Conservation (phyloP, 2,888 invertebrate genomes). For the Phyllotreta striolata region DNA sequence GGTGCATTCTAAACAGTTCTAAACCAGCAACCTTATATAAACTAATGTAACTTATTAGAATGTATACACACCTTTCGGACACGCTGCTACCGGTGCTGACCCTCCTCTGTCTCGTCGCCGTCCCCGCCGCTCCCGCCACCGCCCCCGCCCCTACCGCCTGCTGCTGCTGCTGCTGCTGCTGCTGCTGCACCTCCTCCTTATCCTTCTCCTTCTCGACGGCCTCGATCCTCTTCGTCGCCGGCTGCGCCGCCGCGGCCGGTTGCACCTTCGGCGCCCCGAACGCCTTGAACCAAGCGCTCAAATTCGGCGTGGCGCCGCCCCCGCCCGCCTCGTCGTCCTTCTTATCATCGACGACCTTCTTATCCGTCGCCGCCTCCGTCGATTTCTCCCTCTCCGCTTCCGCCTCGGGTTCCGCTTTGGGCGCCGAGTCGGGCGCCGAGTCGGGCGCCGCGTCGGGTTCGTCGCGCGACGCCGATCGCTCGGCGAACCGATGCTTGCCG, state of each 20-base stretch:
- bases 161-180: no score
- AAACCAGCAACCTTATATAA: no score
- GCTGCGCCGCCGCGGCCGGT: conserved; percentile 74
- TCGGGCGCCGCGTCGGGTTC: no score
- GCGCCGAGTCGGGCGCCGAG: no score
- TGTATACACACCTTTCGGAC: conserved; percentile 67
- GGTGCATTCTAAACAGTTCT: no score
- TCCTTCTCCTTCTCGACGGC: conserved; percentile 60
- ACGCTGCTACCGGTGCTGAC: conserved; percentile 83
- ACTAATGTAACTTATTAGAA: no score
- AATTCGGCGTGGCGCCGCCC: conserved; percentile 79
- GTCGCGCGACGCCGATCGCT: no score
- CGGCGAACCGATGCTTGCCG: conserved; percentile 73
- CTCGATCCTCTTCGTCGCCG: conserved; percentile 69
- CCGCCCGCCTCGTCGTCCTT: conserved; percentile 44
- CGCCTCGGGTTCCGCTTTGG: no score
- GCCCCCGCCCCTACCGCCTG: no score
- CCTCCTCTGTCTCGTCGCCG: conserved; percentile 66
- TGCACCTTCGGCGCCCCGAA: conserved; percentile 85
- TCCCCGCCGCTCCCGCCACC: no score
- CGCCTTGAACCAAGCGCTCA: conserved; percentile 92
- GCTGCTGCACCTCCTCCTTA: conserved; percentile 59
- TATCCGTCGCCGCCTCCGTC: not conserved
- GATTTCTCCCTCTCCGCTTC: not conserved
- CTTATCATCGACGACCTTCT: not conserved